Evolutionary conservation across 2,113 vertebrate genomes (phyloP).

Genomic region (Calyptomena viridis): DNA sequence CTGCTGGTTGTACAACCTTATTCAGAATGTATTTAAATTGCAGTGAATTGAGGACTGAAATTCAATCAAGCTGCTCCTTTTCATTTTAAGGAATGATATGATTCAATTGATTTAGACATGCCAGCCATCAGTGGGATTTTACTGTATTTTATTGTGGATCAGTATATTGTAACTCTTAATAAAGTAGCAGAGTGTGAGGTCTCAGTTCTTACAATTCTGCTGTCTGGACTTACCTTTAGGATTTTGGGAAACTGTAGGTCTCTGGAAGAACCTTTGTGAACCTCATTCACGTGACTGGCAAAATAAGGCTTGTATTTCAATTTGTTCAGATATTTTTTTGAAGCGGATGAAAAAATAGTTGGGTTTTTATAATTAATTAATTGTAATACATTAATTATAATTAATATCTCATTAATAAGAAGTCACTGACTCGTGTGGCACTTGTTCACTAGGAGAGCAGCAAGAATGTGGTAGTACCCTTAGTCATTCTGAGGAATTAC

Average conservation of each 20-base stretch:
- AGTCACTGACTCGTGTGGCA: background rate
- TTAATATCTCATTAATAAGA: background rate
- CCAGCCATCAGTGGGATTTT: background rate
- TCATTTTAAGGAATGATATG: background rate
- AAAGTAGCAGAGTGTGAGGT: background rate
- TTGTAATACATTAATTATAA: too few relatives aligned
- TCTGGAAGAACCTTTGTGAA: background rate
- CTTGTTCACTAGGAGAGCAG: background rate
- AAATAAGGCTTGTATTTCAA: background rate
- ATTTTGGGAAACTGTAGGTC: background rate
- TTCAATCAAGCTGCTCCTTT: rapidly evolving
- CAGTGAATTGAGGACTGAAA: background rate
- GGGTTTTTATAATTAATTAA: too few relatives aligned
- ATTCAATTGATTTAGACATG: background rate
- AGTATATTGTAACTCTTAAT: background rate
- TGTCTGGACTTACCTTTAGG: background rate
- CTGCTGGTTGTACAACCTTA: background rate
- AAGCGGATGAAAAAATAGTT: background rate
- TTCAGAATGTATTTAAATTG: background rate
- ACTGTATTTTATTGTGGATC: background rate
- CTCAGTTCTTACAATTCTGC: rapidly evolving
- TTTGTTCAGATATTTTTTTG: background rate
- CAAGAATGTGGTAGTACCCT: background rate
- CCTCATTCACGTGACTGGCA: background rate
- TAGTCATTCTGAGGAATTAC: background rate